Evolutionary conservation across 2,113 vertebrate genomes (phyloP).

Genomic region (Actenoides hombroni): DNA sequence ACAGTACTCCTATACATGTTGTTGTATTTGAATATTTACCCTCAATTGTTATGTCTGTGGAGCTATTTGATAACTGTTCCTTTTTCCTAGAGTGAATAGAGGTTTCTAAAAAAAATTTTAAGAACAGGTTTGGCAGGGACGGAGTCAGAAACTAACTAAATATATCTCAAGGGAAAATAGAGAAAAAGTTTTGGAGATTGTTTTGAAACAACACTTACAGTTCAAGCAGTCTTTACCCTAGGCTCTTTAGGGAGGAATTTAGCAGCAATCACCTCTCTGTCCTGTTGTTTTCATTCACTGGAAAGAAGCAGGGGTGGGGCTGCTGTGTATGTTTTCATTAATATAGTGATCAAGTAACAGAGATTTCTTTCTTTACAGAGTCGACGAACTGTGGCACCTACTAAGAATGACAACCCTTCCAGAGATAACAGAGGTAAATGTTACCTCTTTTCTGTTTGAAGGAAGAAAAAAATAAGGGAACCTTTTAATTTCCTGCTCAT

Average conservation of each 20-base stretch:
- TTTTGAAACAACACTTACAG: neutral
- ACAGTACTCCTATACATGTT: neutral
- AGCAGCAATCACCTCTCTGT: neutral
- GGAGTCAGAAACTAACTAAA: neutral
- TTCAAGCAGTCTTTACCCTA: neutral
- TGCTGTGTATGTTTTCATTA: neutral
- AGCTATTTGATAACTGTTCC: neutral
- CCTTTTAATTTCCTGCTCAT: neutral
- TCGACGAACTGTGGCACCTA: constrained; percentile 78
- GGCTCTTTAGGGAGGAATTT: neutral
- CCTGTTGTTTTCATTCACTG: neutral
- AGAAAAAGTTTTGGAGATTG: neutral
- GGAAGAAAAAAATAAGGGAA: neutral
- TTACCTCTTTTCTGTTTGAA: neutral
- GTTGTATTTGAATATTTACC: neutral
- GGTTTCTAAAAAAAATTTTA: neutral
- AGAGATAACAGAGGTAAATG: constrained; percentile 91
- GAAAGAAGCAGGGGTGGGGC: neutral
- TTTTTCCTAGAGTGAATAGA: neutral
- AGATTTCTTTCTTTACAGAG: constrained; percentile 73
- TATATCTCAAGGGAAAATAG: neutral
- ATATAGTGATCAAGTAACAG: neutral
- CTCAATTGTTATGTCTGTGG: neutral
- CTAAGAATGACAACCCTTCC: constrained; percentile 84
- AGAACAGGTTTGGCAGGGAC: neutral